These are phyloP conservation scores for Ganaspis sp. DNA, from an alignment of 1,140 invertebrate species.

Conservation along the genomic window DNA sequence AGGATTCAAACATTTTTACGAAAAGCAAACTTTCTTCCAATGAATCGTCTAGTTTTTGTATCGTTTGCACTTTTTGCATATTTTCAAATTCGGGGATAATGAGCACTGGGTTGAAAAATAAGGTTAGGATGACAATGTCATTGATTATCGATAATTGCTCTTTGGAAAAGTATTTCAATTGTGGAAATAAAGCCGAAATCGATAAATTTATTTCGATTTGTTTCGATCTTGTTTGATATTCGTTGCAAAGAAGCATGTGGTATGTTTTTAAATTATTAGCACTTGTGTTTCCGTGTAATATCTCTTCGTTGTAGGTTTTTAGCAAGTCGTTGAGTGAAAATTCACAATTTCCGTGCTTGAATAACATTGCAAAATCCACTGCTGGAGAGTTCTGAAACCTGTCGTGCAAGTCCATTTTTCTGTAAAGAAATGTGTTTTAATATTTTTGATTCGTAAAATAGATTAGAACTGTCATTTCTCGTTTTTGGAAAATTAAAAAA, in stretches of 20 bases:
- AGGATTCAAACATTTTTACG: constrained; percentile 57
- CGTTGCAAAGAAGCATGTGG: constrained; percentile 53
- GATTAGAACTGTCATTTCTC: too few relatives aligned
- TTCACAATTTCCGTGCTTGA: constrained; percentile 30
- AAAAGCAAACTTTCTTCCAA: constrained; percentile 31
- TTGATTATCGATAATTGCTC: constrained; percentile 44
- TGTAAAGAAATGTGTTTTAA: background rate
- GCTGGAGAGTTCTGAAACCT: constrained; percentile 48
- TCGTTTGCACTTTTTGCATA: constrained; percentile 41
- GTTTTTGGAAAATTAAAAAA: too few relatives aligned
- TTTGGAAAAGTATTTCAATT: background rate
- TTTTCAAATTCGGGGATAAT: constrained; percentile 48
- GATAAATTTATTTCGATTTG: constrained; percentile 10
- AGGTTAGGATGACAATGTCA: constrained; percentile 58
- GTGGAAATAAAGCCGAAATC: background rate
- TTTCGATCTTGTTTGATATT: constrained; percentile 45
- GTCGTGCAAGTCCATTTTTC: constrained; percentile 62
- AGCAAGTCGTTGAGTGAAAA: constrained; percentile 36
- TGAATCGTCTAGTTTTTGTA: too few relatives aligned
- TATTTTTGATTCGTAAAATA: background rate
- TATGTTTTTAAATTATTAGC: constrained; percentile 50
- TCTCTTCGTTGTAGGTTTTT: constrained; percentile 39
- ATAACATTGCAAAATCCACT: constrained; percentile 50
- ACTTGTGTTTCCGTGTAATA: constrained; percentile 36
- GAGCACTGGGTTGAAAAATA: constrained; percentile 43